Evolutionary conservation across 2,888 invertebrate species (phyloP).

Genomic region (Hipparchia semele): DNA sequence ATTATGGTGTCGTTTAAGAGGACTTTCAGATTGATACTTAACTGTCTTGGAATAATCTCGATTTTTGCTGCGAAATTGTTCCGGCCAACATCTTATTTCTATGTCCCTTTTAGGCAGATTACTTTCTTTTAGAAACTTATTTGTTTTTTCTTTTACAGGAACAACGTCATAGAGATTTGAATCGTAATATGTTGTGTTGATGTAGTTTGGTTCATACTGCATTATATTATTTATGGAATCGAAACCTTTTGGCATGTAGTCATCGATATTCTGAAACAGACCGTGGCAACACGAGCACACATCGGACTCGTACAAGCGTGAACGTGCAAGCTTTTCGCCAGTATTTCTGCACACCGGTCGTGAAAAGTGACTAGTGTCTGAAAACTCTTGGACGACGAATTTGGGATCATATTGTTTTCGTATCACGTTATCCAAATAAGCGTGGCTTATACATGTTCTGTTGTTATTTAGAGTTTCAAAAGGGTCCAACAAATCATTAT

Average conservation of each 20-base stretch:
- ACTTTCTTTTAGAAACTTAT: constrained; percentile 47
- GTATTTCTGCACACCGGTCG: constrained; percentile 63
- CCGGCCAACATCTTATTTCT: constrained; percentile 48
- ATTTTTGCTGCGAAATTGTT: constrained; percentile 47
- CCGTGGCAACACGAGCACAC: constrained; percentile 64
- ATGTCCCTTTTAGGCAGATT: constrained; percentile 46
- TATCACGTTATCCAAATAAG: constrained; percentile 54
- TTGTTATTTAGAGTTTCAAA: constrained; percentile 5
- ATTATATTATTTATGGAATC: constrained; percentile 33
- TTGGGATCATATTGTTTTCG: constrained; percentile 59
- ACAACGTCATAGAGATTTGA: constrained; percentile 65
- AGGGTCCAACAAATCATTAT: constrained; percentile 11
- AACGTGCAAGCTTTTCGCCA: constrained; percentile 22
- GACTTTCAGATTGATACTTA: constrained; percentile 43
- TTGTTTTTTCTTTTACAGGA: constrained; percentile 65
- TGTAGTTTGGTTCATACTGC: constrained; percentile 41
- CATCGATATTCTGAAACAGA: constrained; percentile 61
- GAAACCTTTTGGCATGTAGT: constrained; percentile 42
- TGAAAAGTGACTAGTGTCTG: constrained; percentile 58
- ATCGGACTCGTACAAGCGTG: constrained; percentile 51
- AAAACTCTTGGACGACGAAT: constrained; percentile 48
- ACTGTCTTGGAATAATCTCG: constrained; percentile 40
- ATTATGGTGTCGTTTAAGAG: constrained; percentile 24
- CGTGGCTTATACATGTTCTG: constrained; percentile 25
- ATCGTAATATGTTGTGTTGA: constrained; percentile 57